phyloP scores from a whole-genome alignment of 2,797 vertebrate species.

The Paramormyrops hopkinsi region DNA sequence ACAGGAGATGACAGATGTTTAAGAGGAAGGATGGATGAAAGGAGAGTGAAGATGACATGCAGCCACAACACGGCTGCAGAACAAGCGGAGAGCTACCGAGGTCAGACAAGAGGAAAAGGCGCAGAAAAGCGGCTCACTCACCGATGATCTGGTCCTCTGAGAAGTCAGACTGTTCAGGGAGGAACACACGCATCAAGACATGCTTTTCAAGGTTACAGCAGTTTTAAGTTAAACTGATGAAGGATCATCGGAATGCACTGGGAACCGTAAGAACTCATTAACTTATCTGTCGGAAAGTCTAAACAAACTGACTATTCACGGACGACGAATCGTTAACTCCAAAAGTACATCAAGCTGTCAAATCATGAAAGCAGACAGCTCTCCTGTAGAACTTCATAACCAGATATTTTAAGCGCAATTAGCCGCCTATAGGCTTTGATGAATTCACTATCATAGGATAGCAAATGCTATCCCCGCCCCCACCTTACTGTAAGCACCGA shows the following conservation, averaged over 20 bases:
- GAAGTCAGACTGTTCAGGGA: constrained; percentile 73
- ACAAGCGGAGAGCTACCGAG: background rate
- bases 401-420: background rate
- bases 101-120: background rate
- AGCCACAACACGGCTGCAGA: background rate
- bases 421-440: background rate
- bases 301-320: background rate
- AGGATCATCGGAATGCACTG: background rate
- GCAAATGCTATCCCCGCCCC: background rate
- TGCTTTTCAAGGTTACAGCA: background rate
- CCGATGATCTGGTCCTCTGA: constrained; percentile 71
- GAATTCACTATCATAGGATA: background rate
- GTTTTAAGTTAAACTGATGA: background rate
- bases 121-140: constrained; percentile 50
- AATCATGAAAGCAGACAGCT: background rate
- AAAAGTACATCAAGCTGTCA: background rate
- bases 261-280: background rate
- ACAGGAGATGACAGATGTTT: constrained; percentile 39
- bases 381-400: background rate
- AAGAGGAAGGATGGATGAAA: constrained; percentile 26
- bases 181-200: constrained; percentile 34
- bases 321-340: background rate
- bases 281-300: background rate
- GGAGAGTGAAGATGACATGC: background rate
- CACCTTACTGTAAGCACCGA: background rate